Conservation (phyloP, 2,888 invertebrate genomes). For the Drosophila buzzatii region DNA sequence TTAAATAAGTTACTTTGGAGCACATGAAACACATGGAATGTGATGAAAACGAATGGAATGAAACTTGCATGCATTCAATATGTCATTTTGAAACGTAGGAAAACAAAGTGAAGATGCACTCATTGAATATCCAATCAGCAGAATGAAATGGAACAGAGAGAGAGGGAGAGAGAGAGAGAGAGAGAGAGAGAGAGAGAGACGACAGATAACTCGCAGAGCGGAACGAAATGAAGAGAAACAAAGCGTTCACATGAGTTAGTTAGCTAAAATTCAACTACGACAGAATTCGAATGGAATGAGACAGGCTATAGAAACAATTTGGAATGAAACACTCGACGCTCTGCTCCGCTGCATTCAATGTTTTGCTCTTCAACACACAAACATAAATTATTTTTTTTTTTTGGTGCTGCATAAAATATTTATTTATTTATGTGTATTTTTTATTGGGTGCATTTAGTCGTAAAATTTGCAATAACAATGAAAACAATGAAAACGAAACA, state of each 20-base stretch:
- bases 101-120: background rate
- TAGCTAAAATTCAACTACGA: background rate
- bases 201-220: background rate
- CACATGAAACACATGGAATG: background rate
- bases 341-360: conserved; percentile 26
- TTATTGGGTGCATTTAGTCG: conserved; percentile 74
- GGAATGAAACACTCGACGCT: conserved; percentile 30
- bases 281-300: background rate
- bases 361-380: conserved; percentile 25
- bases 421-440: conserved; percentile 44
- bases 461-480: conserved; percentile 40
- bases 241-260: no score
- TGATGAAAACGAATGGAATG: background rate
- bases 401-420: conserved; percentile 62
- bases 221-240: conserved; percentile 2
- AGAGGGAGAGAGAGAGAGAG: background rate
- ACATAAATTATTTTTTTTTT: conserved; percentile 24
- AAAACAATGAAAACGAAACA: conserved; percentile 6
- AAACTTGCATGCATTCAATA: background rate
- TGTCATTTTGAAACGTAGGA: no score
- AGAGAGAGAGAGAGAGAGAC: background rate
- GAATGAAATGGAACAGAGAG: background rate
- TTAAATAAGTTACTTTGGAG: background rate
- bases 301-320: background rate
- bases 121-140: background rate